Evolutionary conservation across 2,888 invertebrate genomes (phyloP).

Genomic region (Plagiodera versicolora): DNA sequence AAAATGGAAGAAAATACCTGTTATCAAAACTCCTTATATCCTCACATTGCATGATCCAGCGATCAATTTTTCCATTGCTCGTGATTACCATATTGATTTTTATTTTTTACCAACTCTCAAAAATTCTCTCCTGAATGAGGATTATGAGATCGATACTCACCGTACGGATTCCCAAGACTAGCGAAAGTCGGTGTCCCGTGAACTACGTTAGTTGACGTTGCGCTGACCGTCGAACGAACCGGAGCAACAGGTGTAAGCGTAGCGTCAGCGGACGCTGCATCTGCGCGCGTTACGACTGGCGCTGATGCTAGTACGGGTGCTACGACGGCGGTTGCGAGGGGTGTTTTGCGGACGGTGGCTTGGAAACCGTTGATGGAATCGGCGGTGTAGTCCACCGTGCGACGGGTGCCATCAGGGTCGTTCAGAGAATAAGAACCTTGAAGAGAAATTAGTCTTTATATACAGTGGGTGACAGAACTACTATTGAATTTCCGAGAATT

Average conservation of each 20-base stretch:
- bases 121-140: too few species aligned
- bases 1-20: too few species aligned
- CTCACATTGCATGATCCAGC: too few species aligned
- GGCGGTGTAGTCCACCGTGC: slow-evolving; percentile 54
- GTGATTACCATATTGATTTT: too few species aligned
- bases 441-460: too few species aligned
- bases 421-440: slow-evolving; percentile 55
- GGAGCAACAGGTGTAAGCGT: slow-evolving; percentile 38
- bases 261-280: slow-evolving; percentile 14
- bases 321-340: slow-evolving; percentile 40
- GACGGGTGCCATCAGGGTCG: slow-evolving; percentile 66
- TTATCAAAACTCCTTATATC: too few species aligned
- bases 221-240: slow-evolving; percentile 1
- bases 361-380: slow-evolving; percentile 58
- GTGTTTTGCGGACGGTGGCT: slow-evolving; percentile 59
- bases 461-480: too few species aligned
- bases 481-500: too few species aligned
- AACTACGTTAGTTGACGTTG: slow-evolving; percentile 18
- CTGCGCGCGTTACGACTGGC: neutral
- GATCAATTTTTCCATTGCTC: too few species aligned
- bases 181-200: slow-evolving; percentile 12
- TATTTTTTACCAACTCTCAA: too few species aligned
- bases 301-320: slow-evolving; percentile 31
- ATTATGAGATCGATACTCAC: too few species aligned
- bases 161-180: slow-evolving; percentile 7